Evolutionary conservation across 2,113 vertebrate genomes (phyloP).

Genomic region (Xenopus borealis): DNA sequence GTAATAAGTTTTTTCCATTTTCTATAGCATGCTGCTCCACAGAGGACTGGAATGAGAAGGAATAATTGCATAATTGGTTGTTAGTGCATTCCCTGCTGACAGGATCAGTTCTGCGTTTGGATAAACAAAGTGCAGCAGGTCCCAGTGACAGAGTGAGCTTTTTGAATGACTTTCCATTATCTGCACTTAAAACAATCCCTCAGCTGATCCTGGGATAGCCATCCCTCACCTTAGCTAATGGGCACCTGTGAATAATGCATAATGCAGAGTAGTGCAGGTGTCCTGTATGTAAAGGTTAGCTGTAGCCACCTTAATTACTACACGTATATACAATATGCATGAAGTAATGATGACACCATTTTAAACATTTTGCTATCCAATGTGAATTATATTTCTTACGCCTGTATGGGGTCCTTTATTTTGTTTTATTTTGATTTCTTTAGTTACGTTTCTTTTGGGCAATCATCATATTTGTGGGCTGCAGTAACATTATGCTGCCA

Average conservation of each 20-base stretch:
- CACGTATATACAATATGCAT: background rate
- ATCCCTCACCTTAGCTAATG: background rate
- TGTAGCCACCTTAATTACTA: background rate
- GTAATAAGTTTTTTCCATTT: background rate
- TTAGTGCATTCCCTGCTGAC: background rate
- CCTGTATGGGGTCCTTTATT: too few species aligned
- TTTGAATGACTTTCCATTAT: background rate
- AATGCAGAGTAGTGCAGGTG: background rate
- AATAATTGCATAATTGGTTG: background rate
- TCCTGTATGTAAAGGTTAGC: background rate
- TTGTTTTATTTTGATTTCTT: too few species aligned
- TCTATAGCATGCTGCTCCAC: background rate
- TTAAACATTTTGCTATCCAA: too few species aligned
- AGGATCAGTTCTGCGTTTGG: background rate
- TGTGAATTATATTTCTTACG: too few species aligned
- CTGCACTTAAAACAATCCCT: background rate
- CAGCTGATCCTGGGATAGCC: background rate
- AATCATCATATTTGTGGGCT: too few species aligned
- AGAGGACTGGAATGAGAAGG: background rate
- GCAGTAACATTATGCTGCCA: too few species aligned
- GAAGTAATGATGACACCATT: too few species aligned
- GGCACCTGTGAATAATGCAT: background rate
- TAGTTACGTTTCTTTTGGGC: too few species aligned
- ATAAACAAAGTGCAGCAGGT: background rate
- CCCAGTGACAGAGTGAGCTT: background rate